Conservation (phyloP, 2,797 vertebrate genomes). For the Petrocephalus schoutedeni region DNA sequence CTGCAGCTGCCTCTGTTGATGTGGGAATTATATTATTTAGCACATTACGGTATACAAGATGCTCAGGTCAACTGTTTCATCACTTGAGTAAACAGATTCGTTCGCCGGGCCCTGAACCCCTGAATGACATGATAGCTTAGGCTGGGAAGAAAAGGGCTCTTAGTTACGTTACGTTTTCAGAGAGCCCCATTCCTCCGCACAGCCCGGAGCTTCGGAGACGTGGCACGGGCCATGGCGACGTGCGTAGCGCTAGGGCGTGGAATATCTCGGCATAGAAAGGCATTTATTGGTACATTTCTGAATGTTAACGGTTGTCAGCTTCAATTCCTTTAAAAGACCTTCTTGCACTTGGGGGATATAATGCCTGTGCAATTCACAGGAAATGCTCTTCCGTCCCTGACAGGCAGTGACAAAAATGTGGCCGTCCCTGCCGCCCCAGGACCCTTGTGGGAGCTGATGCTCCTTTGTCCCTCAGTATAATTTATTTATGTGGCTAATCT, state of each 20-base stretch:
- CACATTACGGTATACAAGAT: slow-evolving; percentile 16
- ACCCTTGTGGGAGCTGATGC: slow-evolving; percentile 42
- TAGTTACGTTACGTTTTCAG: slow-evolving; percentile 32
- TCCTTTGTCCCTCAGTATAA: slow-evolving; percentile 57
- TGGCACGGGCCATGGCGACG: slow-evolving; percentile 28
- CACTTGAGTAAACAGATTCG: slow-evolving; percentile 22
- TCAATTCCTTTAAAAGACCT: slow-evolving; percentile 71
- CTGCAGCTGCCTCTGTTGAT: slow-evolving; percentile 6
- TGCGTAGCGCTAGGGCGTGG: slow-evolving; percentile 50
- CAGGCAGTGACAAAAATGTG: slow-evolving; percentile 59
- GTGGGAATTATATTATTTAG: slow-evolving; percentile 11
- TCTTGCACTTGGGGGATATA: slow-evolving; percentile 54
- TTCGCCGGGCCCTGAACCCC: slow-evolving; percentile 16
- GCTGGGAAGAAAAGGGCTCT: slow-evolving; percentile 17
- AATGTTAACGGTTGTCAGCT: slow-evolving; percentile 81
- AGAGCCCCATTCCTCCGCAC: slow-evolving; percentile 46
- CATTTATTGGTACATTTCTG: slow-evolving; percentile 73
- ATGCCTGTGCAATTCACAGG: slow-evolving; percentile 44
- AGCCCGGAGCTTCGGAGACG: slow-evolving; percentile 30
- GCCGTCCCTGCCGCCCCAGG: slow-evolving; percentile 36
- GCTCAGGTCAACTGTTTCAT: slow-evolving; percentile 22
- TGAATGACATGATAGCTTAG: slow-evolving; percentile 27
- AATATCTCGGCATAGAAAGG: slow-evolving; percentile 61
- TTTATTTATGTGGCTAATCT: slow-evolving; percentile 66
- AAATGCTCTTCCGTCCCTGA: slow-evolving; percentile 49